Base-by-base conservation (phyloP, 2,797 vertebrate genomes). In the Epinephelus malabaricus region DNA sequence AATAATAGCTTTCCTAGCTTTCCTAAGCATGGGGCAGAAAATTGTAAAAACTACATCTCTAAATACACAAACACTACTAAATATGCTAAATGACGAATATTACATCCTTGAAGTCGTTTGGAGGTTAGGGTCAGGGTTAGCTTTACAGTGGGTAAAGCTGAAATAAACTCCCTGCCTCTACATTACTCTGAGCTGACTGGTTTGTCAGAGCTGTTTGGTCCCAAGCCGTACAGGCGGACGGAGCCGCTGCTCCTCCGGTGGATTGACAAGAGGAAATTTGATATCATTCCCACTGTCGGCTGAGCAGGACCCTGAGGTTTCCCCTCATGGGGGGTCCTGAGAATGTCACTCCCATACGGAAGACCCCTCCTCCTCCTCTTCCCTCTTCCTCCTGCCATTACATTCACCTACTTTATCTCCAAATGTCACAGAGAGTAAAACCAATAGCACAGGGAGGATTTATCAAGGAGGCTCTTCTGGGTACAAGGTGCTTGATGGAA, bases 401-500 rank as follows among this genome's bases (percentile, higher is more conserved):
- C 79, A 68, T 66, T 88, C 86, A 84, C 76, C 84, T 77, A 80
- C 80, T 75, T 86, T 91, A 88, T 90, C 82, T 89, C 76, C 75
- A 92, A 90, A 91, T 93, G 90, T 90, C 92, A 92, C 70, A 3
- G 68, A 64, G 78, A 83, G 76, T 66, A 84, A 87, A 91, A 86
- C 73, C 80, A 89, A 74, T 23, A 85, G 69, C 67, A 74, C 9
- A 25, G 76, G 61, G 66, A 78, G 78, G 50, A 71, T 76, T 78
- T 79, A 86, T 89, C 79, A 65, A 79, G 65, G 76, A 67, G 56
- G 76, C 50, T 81, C 69, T 72, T 78, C 66, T 19, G 53, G 77
- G 46, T 79, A 4, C 51, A 21, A 68, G 49, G 67, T 73, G 76
- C 64, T 74, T 38, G 55, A 82, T 72, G 66, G 83, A 81, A 68